Conservation (phyloP, 2,888 invertebrate species). For the Fabriciana adippe region DNA sequence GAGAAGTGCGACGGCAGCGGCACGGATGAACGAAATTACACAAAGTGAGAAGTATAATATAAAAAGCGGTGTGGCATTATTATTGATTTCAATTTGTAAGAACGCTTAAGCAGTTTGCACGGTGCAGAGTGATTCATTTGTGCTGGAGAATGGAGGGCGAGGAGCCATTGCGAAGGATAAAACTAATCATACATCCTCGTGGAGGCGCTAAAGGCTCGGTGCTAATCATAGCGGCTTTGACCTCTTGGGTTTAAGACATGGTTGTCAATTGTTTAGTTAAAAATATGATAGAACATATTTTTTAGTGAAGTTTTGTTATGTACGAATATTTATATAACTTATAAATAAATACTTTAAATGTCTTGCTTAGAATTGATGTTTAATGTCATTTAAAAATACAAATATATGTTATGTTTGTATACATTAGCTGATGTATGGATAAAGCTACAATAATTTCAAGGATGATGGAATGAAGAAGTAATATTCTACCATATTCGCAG, state of each 20-base stretch:
- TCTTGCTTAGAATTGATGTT: too few species aligned
- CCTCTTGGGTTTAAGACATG: not conserved
- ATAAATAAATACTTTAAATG: too few species aligned
- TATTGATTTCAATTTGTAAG: slow-evolving; percentile 51
- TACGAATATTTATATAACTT: too few species aligned
- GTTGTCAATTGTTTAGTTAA: too few species aligned
- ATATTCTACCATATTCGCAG: not conserved
- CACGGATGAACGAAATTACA: slow-evolving; percentile 14
- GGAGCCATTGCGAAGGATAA: slow-evolving; percentile 63
- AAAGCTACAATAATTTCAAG: too few species aligned
- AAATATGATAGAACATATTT: too few species aligned
- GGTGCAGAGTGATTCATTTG: slow-evolving; percentile 60
- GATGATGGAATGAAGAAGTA: not conserved
- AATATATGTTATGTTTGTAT: too few species aligned
- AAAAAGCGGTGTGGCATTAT: slow-evolving; percentile 39
- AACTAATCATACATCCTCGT: slow-evolving; percentile 78
- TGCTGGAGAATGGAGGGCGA: slow-evolving; percentile 59
- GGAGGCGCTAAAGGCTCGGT: slow-evolving; percentile 43
- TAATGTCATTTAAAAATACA: too few species aligned
- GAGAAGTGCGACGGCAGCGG: slow-evolving; percentile 29
- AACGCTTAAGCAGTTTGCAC: slow-evolving; percentile 50
- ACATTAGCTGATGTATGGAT: too few species aligned
- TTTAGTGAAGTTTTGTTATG: too few species aligned
- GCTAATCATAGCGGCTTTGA: slow-evolving; percentile 21
- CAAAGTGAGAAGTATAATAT: slow-evolving; percentile 30